Conservation (phyloP, 2,113 vertebrate genomes). For the Atlantisia rogersi region DNA sequence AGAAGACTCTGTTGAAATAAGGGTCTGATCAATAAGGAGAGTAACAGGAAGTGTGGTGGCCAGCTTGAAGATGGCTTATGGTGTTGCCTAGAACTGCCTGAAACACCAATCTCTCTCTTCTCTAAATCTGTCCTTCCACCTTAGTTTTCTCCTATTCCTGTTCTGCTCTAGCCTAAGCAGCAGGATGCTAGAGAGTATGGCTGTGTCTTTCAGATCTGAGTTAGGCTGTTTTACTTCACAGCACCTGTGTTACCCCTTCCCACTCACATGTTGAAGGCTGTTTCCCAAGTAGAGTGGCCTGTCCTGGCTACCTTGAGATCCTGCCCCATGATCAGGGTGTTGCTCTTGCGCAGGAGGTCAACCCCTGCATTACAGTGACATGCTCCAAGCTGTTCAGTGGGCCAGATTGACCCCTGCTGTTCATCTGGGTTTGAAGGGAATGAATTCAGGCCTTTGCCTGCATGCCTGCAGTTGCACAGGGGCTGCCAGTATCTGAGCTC, state of each 20-base stretch:
- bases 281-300: neutral
- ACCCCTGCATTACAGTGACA: rapidly evolving
- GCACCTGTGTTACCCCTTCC: neutral
- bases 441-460: neutral
- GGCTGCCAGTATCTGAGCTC: neutral
- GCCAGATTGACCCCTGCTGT: neutral
- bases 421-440: neutral
- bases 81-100: neutral
- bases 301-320: neutral
- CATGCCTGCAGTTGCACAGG: neutral
- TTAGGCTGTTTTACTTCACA: neutral
- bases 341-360: neutral
- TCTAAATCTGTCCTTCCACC: neutral
- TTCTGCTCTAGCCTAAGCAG: neutral
- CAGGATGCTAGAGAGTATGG: neutral
- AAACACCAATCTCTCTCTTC: neutral
- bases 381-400: neutral
- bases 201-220: neutral
- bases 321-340: rapidly evolving
- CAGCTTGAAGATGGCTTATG: neutral
- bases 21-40: neutral
- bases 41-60: neutral
- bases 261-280: rapidly evolving
- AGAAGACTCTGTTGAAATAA: neutral
- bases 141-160: neutral